A percentile compares a stretch with the other conserved stretches of the same genome.
Conservation (phyloP, 2,113 vertebrate species). For the human region GRCh38 chr14:31901001-31901500, state of each 20-base stretch:
- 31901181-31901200: neutral
- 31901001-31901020: neutral
- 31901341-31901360: neutral
- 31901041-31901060: neutral
- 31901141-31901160: neutral
- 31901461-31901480: neutral
- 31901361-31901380: neutral
- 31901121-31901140: neutral
- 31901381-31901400: neutral
- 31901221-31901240: neutral
- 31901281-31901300: neutral
- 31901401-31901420: neutral
- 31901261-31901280: neutral
- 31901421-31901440: neutral
- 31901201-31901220: neutral
- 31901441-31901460: neutral
- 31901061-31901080: neutral
- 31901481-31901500: neutral
- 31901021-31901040: neutral
- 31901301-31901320: neutral
- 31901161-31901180: neutral
- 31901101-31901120: neutral
- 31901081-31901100: neutral
- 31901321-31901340: neutral
- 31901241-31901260: neutral